A percentile compares a stretch with the other conserved stretches of the same genome.
These are phyloP conservation scores for Pogonomyrmex californicus DNA, from an alignment of 1,140 invertebrate species.

Conservation along the genomic window DNA sequence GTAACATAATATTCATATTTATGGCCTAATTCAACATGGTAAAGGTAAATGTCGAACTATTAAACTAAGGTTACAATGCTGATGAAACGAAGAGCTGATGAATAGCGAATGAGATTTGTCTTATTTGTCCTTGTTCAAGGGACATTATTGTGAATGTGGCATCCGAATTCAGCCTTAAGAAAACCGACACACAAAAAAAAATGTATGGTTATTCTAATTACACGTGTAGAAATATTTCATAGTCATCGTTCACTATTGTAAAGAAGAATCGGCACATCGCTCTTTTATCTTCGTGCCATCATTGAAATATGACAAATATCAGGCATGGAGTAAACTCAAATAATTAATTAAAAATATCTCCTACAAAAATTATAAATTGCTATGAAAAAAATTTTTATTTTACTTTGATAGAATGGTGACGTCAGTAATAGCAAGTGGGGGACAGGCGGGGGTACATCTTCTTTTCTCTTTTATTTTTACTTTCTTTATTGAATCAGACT, in stretches of 20 bases:
- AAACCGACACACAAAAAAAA: too few species aligned
- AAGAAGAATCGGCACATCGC: background rate
- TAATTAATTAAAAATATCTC: background rate
- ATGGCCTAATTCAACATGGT: background rate
- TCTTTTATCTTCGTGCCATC: background rate
- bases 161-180: too few species aligned
- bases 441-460: background rate
- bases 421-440: background rate
- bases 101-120: background rate
- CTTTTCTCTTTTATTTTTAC: background rate
- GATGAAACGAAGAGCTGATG: background rate
- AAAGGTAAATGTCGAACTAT: background rate
- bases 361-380: background rate
- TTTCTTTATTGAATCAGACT: background rate
- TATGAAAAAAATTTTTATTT: background rate
- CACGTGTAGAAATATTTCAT: too few species aligned
- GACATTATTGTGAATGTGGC: too few species aligned
- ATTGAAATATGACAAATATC: background rate
- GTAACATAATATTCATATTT: constrained; percentile 11
- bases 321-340: background rate
- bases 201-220: too few species aligned
- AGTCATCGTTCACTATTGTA: background rate
- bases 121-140: background rate
- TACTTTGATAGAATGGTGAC: too few species aligned
- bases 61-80: background rate